phyloP scores from a whole-genome alignment of 2,888 invertebrate genomes.

The Caenorhabditis plicata region DNA sequence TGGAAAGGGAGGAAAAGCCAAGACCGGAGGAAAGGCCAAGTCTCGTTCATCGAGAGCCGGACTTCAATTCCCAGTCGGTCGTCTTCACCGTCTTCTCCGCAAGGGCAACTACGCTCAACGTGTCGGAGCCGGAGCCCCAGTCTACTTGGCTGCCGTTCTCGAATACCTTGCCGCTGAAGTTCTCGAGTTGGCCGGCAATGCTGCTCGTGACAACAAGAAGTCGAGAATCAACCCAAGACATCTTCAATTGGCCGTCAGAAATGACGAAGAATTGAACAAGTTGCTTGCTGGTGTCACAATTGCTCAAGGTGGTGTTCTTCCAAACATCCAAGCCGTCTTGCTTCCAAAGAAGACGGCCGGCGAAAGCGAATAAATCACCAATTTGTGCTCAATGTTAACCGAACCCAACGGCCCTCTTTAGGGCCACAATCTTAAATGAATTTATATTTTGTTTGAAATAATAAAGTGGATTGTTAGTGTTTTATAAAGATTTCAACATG shows the following conservation, averaged over 20 bases:
- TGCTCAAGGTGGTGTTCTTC: constrained; percentile 80
- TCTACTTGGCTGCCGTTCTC: constrained; percentile 61
- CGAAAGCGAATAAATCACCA: constrained; percentile 18
- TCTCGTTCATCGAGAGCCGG: constrained; percentile 61
- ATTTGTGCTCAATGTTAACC: background rate
- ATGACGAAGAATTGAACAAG: constrained; percentile 64
- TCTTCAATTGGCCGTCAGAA: constrained; percentile 59
- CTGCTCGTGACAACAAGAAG: constrained; percentile 69
- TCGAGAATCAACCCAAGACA: constrained; percentile 67
- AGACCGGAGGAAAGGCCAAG: constrained; percentile 46
- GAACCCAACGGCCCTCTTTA: constrained; percentile 53
- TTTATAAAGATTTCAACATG: no score
- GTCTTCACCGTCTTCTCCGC: constrained; percentile 62
- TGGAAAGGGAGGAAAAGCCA: constrained; percentile 77
- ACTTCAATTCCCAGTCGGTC: constrained; percentile 64
- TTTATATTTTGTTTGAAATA: no score
- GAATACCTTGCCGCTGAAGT: constrained; percentile 63
- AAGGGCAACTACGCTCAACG: constrained; percentile 62
- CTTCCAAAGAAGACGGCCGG: constrained; percentile 61
- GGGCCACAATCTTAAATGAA: no score
- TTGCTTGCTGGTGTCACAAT: constrained; percentile 75
- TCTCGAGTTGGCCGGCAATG: constrained; percentile 63
- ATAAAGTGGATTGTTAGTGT: no score
- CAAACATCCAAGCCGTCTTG: constrained; percentile 59
- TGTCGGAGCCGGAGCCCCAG: constrained; percentile 62